Evolutionary conservation across 2,113 vertebrate species (phyloP), one percentile per base, ranked within the genome.

Genomic region (Myrmecophaga tridactyla): DNA sequence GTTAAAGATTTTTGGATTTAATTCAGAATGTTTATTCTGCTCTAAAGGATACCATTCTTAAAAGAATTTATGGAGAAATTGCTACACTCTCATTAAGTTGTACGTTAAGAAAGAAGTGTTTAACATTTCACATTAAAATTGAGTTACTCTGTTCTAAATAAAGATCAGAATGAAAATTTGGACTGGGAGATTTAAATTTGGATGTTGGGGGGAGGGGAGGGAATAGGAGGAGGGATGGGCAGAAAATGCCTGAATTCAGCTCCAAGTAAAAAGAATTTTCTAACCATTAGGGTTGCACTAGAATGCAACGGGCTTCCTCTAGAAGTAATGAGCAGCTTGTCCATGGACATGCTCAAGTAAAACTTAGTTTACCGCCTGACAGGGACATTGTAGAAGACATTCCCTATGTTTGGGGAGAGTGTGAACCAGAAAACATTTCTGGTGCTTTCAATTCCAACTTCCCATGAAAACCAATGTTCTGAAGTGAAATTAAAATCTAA

Each of bases 401-500:
- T 69, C 23, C 63, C 21, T 73, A 23, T 21, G 4, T 41, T 36
- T 69, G 83, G 43, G 43, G 20, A 63, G 25, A 60, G 34, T 46
- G 20, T 51, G 27, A 87, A 34, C 34, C 43, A 27, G 39, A 69
- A 72, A 13, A 70, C 17, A 43, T 76, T 60, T 72, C 29, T 36
- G 25, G 29, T 77, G 20, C 58, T 94, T 67, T 85, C 69, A 41
- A 46, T 63, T 85, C 65, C 20, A 88, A 75, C 60, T 91, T 3
- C 53, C 39, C 56, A n/a, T 69, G 62, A 72, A 87, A 92, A 56
- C 34, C 65, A 78, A 60, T 46, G 65, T 63, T 90, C 65, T 29
- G 4, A 70, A 23, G 31, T n/a, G 29, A 93, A 95, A 81, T n/a
- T 90, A 18, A 94, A 85, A 77, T 58, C 69, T 65, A 85, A 85